Percentiles rank a stretch among this genome's conserved stretches.
Evolutionary conservation across 1,140 invertebrate species (phyloP).

Genomic region (Nixonia krombeini): DNA sequence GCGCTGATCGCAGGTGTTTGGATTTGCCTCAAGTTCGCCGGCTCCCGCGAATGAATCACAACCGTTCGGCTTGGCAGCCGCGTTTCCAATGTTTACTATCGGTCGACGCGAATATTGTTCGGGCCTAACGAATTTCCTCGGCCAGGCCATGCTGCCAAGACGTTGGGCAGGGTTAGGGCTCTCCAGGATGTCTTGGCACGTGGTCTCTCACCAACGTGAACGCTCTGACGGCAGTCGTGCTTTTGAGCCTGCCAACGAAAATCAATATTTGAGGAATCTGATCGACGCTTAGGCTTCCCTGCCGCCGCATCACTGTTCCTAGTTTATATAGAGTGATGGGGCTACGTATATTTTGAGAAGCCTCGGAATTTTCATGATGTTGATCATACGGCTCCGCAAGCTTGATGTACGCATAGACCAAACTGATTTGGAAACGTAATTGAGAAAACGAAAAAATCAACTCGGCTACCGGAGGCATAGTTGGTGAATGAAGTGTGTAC

Average conservation of each 20-base stretch:
- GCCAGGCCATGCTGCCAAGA: constrained; percentile 61
- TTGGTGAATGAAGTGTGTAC: too few relatives aligned
- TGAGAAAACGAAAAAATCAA: too few relatives aligned
- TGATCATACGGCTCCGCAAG: constrained; percentile 39
- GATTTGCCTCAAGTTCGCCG: constrained; percentile 46
- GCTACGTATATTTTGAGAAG: constrained; percentile 60
- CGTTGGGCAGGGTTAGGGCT: constrained; percentile 64
- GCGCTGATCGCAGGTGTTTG: constrained; percentile 11
- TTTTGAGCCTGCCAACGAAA: too few relatives aligned
- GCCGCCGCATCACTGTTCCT: too few relatives aligned
- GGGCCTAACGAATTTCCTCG: constrained; percentile 51
- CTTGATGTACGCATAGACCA: too few relatives aligned
- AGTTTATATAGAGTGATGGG: constrained; percentile 51
- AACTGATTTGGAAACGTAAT: neutral
- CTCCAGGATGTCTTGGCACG: constrained; percentile 41
- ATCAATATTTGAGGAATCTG: too few relatives aligned
- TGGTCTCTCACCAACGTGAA: too few relatives aligned
- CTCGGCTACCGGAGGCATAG: too few relatives aligned
- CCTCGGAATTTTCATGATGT: constrained; percentile 62
- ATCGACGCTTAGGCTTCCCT: too few relatives aligned
- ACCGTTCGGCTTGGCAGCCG: constrained; percentile 59
- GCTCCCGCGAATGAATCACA: constrained; percentile 47
- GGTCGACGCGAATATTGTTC: constrained; percentile 66
- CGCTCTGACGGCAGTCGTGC: too few relatives aligned
- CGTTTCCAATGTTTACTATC: constrained; percentile 66